phyloP scores from a whole-genome alignment of 2,888 invertebrate genomes.

The Drosophila austrosaltans region DNA sequence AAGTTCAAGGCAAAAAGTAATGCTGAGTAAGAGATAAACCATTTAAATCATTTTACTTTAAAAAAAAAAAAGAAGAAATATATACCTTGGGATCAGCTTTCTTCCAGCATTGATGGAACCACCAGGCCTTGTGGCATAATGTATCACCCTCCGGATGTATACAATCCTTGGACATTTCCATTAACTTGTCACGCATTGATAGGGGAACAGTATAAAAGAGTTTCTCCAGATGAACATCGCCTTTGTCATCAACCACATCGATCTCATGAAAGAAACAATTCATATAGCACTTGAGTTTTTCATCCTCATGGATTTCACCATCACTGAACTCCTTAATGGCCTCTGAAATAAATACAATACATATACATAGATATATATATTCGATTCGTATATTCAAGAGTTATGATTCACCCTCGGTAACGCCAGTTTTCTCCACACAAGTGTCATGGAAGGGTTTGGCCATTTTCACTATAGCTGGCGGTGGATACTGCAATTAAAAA shows the following conservation, averaged over 20 bases:
- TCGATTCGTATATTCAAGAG: constrained; percentile 14
- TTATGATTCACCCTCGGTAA: constrained; percentile 74
- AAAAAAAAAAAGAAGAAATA: too few species aligned
- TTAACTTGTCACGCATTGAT: constrained; percentile 73
- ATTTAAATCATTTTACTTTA: not conserved
- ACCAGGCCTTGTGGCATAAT: constrained; percentile 82
- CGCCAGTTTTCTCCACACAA: constrained; percentile 81
- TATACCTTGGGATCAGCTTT: constrained; percentile 81
- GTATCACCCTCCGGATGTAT: constrained; percentile 81
- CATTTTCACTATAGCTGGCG: constrained; percentile 77
- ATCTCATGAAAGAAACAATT: constrained; percentile 83
- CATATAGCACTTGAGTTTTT: constrained; percentile 83
- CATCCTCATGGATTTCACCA: constrained; percentile 83
- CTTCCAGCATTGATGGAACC: constrained; percentile 83
- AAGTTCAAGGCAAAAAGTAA: constrained; percentile 72
- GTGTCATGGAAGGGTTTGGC: constrained; percentile 80
- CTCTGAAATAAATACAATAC: constrained; percentile 55
- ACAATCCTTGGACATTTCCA: constrained; percentile 80
- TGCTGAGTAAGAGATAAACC: constrained; percentile 53
- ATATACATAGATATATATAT: not conserved
- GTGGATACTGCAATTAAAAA: constrained; percentile 81
- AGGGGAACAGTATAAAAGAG: constrained; percentile 76
- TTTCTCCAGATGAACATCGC: constrained; percentile 82
- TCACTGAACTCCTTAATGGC: constrained; percentile 83
- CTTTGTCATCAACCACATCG: constrained; percentile 82